Evolutionary conservation across 2,797 vertebrate genomes (phyloP).

Genomic region (Taenioides sp.): DNA sequence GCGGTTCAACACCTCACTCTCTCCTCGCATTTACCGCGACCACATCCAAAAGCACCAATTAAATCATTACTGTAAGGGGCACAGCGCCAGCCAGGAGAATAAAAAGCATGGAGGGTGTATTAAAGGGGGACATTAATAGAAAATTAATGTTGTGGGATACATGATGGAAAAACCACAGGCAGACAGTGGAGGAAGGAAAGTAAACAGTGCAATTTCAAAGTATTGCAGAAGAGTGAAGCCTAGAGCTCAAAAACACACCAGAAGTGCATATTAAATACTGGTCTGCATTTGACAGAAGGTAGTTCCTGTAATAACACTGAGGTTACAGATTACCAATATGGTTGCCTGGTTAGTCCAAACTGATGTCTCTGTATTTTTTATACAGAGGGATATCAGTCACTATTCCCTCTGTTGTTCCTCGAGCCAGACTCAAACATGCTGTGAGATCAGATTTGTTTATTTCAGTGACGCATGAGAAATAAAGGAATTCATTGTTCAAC

Average conservation of each 20-base stretch:
- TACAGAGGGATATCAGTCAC: too few relatives aligned
- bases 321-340: too few relatives aligned
- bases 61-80: constrained; percentile 62
- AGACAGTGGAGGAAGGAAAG: constrained; percentile 43
- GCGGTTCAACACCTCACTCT: constrained; percentile 34
- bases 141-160: constrained; percentile 59
- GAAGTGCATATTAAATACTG: neutral
- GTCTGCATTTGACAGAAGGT: neutral
- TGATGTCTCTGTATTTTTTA: too few relatives aligned
- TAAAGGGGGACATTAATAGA: constrained; percentile 56
- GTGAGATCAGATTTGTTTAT: too few relatives aligned
- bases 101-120: constrained; percentile 34
- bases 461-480: too few relatives aligned
- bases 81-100: constrained; percentile 30
- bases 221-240: constrained; percentile 63
- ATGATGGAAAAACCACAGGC: constrained; percentile 29
- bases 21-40: constrained; percentile 51
- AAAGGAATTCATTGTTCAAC: too few relatives aligned
- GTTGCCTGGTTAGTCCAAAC: too few relatives aligned
- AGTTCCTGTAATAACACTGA: neutral
- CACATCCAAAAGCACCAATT: constrained; percentile 68
- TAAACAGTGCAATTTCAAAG: constrained; percentile 60
- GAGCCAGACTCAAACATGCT: too few relatives aligned
- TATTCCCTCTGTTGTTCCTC: too few relatives aligned
- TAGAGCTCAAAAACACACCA: constrained; percentile 33